These are phyloP conservation scores for Ceratina calcarata DNA, from an alignment of 1,140 invertebrate genomes.

Conservation along the genomic window DNA sequence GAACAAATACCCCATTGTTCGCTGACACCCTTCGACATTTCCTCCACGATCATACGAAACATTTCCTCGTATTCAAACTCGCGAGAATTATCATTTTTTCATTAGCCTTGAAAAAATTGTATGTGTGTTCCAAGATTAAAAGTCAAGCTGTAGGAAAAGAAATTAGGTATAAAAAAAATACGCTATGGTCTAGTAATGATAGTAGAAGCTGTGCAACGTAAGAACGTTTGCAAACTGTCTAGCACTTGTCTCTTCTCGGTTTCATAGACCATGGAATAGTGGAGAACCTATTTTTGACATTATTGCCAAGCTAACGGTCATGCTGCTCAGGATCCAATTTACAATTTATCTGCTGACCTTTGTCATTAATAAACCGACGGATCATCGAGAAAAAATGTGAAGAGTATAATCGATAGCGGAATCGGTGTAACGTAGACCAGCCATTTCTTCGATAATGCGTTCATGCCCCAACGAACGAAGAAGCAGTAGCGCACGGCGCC, in stretches of 20 bases:
- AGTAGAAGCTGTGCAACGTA: too few species aligned
- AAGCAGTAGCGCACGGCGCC: slow-evolving; percentile 75
- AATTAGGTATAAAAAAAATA: too few species aligned
- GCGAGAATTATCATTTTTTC: neutral
- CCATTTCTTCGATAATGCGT: slow-evolving; percentile 80
- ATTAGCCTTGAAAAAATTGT: too few species aligned
- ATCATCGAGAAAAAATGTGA: neutral
- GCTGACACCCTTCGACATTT: slow-evolving; percentile 1
- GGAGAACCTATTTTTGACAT: too few species aligned
- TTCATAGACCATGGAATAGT: too few species aligned
- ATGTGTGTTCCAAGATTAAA: too few species aligned
- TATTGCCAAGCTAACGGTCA: too few species aligned
- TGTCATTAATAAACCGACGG: neutral
- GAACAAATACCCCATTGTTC: slow-evolving; percentile 11
- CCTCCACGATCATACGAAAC: neutral
- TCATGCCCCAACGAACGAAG: slow-evolving; percentile 75
- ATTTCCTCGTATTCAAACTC: neutral
- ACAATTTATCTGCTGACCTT: neutral
- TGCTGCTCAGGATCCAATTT: neutral
- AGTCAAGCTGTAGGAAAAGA: too few species aligned
- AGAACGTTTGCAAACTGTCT: too few species aligned
- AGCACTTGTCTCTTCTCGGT: too few species aligned
- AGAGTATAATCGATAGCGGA: neutral
- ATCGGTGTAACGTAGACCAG: slow-evolving; percentile 50
- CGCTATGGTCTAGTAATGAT: too few species aligned